A percentile compares a stretch with the other conserved stretches of the same genome.
Conservation (phyloP, 2,113 vertebrate genomes). For the Parotia lawesii region DNA sequence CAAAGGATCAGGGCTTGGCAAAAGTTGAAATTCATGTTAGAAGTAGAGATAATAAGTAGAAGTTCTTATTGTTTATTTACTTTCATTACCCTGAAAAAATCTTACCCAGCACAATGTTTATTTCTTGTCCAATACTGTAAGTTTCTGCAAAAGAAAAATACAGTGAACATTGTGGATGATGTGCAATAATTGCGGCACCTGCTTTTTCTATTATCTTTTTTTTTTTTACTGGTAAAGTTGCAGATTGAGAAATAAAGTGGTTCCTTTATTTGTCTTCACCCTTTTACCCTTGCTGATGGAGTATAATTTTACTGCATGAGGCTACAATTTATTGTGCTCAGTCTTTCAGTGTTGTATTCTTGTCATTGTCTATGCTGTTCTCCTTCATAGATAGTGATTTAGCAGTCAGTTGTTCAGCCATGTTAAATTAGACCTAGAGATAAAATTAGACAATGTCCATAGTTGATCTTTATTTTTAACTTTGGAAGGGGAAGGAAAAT, state of each 20-base stretch:
- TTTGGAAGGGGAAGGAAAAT: neutral
- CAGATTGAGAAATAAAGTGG: neutral
- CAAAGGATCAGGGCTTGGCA: neutral
- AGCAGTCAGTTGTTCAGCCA: neutral
- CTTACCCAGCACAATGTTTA: neutral
- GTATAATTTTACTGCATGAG: neutral
- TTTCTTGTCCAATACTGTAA: neutral
- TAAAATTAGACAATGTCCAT: neutral
- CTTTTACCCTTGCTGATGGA: neutral
- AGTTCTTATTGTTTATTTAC: neutral
- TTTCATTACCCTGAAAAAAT: neutral
- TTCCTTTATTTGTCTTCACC: neutral
- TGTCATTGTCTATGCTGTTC: neutral
- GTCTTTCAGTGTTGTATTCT: neutral
- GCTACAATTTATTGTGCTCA: neutral
- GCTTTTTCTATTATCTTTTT: neutral
- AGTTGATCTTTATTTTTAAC: neutral
- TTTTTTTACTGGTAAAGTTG: neutral
- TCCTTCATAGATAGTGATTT: neutral
- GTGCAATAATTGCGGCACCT: neutral
- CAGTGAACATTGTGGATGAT: rapidly evolving
- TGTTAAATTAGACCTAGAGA: neutral
- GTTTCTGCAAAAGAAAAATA: neutral
- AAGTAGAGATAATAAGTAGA: neutral
- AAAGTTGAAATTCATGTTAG: neutral